A percentile compares a stretch with the other conserved stretches of the same genome.
These are phyloP conservation scores for Sinonovacula constricta DNA, from an alignment of 1,140 invertebrate species.

Conservation along the genomic window DNA sequence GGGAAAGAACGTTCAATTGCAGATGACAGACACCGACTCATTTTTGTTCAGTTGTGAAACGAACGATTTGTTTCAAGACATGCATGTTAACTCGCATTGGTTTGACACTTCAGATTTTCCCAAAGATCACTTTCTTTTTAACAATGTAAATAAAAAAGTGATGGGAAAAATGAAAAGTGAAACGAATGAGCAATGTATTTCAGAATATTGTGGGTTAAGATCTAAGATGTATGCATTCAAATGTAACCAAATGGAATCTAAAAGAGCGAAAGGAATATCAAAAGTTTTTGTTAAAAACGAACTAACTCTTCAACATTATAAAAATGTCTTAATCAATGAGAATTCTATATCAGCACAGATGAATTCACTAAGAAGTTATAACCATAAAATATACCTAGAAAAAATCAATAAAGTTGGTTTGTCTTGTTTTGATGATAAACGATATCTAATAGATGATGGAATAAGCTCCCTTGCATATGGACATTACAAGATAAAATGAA, in stretches of 20 bases:
- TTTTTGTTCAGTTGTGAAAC: slow-evolving; percentile 75
- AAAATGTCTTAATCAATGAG: slow-evolving; percentile 27
- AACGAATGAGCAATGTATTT: slow-evolving; percentile 62
- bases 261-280: slow-evolving; percentile 35
- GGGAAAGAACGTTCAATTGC: slow-evolving; percentile 63
- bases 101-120: slow-evolving; percentile 62
- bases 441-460: slow-evolving; percentile 18
- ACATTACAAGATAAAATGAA: no score
- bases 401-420: slow-evolving; percentile 37
- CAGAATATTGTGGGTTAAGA: slow-evolving; percentile 33
- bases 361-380: slow-evolving; percentile 22
- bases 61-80: slow-evolving; percentile 77
- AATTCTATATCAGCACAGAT: slow-evolving; percentile 15
- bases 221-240: slow-evolving; percentile 43
- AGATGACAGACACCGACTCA: slow-evolving; percentile 79
- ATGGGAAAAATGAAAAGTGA: slow-evolving; percentile 81
- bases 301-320: slow-evolving; percentile 24
- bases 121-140: slow-evolving; percentile 55
- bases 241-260: slow-evolving; percentile 21
- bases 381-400: slow-evolving; percentile 36
- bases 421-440: slow-evolving; percentile 40
- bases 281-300: slow-evolving; percentile 41
- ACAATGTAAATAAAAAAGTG: slow-evolving; percentile 78
- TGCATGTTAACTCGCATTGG: slow-evolving; percentile 58
- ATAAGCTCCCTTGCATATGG: slow-evolving; percentile 28